phyloP scores from a whole-genome alignment of 2,113 vertebrate genomes.

The Phainopepla nitens region DNA sequence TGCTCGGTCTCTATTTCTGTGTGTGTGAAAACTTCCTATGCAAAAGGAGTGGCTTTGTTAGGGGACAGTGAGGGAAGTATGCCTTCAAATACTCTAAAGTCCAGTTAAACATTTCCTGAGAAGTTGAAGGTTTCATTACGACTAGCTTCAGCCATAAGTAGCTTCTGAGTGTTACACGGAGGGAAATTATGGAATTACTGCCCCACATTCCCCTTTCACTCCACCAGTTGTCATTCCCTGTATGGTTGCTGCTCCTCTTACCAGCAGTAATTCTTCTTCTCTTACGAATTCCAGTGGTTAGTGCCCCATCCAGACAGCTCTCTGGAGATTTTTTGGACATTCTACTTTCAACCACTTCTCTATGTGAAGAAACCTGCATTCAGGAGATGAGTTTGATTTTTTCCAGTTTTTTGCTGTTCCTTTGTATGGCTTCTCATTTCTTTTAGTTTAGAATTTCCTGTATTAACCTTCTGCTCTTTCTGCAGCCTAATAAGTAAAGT shows the following conservation, averaged over 20 bases:
- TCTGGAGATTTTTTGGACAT: background rate
- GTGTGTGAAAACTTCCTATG: background rate
- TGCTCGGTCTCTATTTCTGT: fast-evolving
- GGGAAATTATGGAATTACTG: background rate
- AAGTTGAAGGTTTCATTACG: background rate
- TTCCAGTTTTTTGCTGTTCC: background rate
- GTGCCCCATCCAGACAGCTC: background rate
- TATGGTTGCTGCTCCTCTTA: background rate
- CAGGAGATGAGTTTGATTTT: background rate
- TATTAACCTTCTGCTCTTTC: background rate
- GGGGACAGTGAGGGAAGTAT: background rate
- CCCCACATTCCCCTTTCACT: background rate
- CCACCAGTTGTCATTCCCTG: background rate
- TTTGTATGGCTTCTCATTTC: background rate
- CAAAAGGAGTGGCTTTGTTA: background rate
- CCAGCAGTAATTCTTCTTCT: background rate
- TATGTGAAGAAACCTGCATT: background rate
- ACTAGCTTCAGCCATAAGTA: background rate
- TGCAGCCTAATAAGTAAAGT: background rate
- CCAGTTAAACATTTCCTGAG: background rate
- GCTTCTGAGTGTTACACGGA: background rate
- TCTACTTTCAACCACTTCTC: background rate
- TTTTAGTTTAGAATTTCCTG: background rate
- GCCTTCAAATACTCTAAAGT: background rate
- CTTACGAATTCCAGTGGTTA: background rate